A percentile compares a stretch with the other conserved stretches of the same genome.
phyloP scores from a whole-genome alignment of 2,113 vertebrate genomes.

The Ammodytes marinus region DNA sequence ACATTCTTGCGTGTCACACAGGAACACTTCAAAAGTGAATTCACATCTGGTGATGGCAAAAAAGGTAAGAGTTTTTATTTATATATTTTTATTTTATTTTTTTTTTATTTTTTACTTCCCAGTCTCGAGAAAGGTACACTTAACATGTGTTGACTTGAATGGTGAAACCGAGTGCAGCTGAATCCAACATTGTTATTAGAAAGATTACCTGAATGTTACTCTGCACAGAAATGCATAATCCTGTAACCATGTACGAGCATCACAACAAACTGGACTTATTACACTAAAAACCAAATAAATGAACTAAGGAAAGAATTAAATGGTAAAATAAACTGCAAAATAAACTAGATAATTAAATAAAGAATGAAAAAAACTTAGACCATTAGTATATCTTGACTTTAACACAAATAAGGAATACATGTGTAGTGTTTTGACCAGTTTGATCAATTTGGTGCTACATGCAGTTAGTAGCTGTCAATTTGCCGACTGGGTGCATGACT shows the following conservation, averaged over 20 bases:
- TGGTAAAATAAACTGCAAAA: neutral
- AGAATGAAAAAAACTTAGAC: no score
- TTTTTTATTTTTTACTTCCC: neutral
- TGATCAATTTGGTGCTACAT: neutral
- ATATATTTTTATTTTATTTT: no score
- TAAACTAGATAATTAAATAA: no score
- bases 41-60: constrained; percentile 95
- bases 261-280: neutral
- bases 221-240: neutral
- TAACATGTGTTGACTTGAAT: neutral
- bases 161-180: no score
- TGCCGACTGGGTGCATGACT: neutral
- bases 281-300: neutral
- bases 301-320: neutral
- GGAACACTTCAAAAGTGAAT: constrained; percentile 93
- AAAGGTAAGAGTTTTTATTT: constrained; percentile 84
- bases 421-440: no score
- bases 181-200: neutral
- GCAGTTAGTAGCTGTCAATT: neutral
- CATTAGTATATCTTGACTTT: no score
- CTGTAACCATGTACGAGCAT: neutral
- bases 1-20: constrained; percentile 69
- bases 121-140: neutral
- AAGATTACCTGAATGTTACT: neutral
- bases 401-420: no score